Conservation (phyloP, 2,797 vertebrate genomes). For the Scleropages formosus region DNA sequence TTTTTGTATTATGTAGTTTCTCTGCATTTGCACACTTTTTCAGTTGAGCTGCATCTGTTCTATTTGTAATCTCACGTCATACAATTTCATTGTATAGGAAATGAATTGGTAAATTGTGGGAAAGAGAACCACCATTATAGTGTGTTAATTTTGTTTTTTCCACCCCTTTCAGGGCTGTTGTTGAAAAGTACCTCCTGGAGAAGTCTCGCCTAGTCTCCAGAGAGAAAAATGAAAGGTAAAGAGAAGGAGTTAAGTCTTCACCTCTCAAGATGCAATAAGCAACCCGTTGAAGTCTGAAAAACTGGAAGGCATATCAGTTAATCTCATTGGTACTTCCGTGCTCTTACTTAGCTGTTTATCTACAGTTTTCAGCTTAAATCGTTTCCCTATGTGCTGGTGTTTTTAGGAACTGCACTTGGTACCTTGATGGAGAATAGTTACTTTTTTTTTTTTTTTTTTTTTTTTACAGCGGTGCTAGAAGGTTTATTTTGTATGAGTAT, state of each 20-base stretch:
- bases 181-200: conserved; percentile 97
- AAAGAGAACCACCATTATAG: neutral
- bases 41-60: no score
- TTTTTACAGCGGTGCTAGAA: conserved; percentile 38
- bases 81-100: neutral
- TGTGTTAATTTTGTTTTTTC: conserved; percentile 40
- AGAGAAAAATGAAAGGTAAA: conserved; percentile 95
- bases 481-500: neutral
- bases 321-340: neutral
- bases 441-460: conserved; percentile 30
- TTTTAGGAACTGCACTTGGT: conserved; percentile 30
- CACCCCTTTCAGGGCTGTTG: conserved; percentile 78
- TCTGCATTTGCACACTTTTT: neutral
- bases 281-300: neutral
- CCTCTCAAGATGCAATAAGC: neutral
- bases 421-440: conserved; percentile 47
- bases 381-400: neutral
- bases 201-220: conserved; percentile 95
- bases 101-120: neutral
- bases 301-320: neutral
- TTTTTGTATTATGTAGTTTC: no score
- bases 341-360: conserved; percentile 6
- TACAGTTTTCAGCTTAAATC: neutral
- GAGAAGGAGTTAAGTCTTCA: conserved; percentile 35
- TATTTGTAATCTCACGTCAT: neutral